These are phyloP conservation scores for Nomada fabriciana DNA, from an alignment of 2,888 invertebrate species.

Conservation along the genomic window DNA sequence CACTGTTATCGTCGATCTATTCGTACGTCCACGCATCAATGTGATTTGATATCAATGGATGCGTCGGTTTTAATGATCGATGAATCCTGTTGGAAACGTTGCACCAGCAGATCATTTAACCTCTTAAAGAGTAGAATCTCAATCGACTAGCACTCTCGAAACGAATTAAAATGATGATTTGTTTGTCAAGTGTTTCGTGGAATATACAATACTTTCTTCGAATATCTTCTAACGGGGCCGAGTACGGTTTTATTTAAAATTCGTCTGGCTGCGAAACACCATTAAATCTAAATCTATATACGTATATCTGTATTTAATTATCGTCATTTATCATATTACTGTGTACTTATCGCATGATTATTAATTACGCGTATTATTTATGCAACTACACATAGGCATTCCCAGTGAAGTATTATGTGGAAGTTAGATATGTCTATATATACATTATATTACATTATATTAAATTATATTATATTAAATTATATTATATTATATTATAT, in stretches of 20 bases:
- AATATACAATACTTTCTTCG: slow-evolving; percentile 42
- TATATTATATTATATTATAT: slow-evolving; percentile 48
- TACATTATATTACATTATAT: slow-evolving; percentile 53
- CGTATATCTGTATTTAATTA: slow-evolving; percentile 63
- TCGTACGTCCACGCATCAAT: neutral
- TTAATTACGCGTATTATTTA: slow-evolving; percentile 63
- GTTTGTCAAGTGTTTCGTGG: slow-evolving; percentile 44
- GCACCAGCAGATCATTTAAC: slow-evolving; percentile 56
- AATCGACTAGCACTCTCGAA: slow-evolving; percentile 33
- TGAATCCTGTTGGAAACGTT: slow-evolving; percentile 24
- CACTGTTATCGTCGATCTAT: slow-evolving; percentile 31
- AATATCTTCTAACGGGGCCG: slow-evolving; percentile 7
- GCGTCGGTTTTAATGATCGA: slow-evolving; percentile 21
- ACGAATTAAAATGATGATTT: slow-evolving; percentile 26
- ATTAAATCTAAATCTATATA: slow-evolving; percentile 45
- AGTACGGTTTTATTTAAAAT: slow-evolving; percentile 46
- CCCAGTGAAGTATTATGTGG: slow-evolving; percentile 55
- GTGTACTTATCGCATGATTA: slow-evolving; percentile 63
- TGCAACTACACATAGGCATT: slow-evolving; percentile 53
- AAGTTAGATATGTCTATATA: slow-evolving; percentile 53
- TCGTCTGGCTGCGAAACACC: slow-evolving; percentile 24
- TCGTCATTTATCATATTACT: slow-evolving; percentile 61
- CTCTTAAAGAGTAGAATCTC: slow-evolving; percentile 62
- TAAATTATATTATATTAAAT: slow-evolving; percentile 51
- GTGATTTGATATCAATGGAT: neutral